Conservation (phyloP, 1,140 invertebrate genomes). For the Neocloeon triangulifer region DNA sequence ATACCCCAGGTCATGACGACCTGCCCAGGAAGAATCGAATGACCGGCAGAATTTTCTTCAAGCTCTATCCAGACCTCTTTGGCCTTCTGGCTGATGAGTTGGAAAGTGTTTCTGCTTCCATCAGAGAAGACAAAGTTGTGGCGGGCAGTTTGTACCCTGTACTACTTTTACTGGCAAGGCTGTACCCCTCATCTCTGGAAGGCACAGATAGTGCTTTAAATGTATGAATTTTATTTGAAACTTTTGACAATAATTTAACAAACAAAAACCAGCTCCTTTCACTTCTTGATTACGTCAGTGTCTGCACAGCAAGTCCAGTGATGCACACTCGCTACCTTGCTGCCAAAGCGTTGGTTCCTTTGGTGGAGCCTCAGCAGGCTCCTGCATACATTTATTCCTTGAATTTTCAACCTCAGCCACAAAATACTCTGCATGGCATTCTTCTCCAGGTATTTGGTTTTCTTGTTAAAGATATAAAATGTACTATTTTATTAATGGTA, state of each 20-base stretch:
- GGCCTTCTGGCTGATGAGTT: conserved; percentile 51
- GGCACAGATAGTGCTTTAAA: conserved; percentile 36
- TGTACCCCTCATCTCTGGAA: conserved; percentile 52
- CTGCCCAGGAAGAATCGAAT: conserved; percentile 47
- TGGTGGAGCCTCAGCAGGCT: conserved; percentile 21
- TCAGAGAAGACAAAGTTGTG: conserved; percentile 12
- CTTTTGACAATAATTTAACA: too few relatives aligned
- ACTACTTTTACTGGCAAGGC: conserved; percentile 48
- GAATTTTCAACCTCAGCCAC: conserved; percentile 13
- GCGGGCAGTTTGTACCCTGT: conserved; percentile 42
- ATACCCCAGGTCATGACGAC: conserved; percentile 45
- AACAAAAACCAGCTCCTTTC: not conserved
- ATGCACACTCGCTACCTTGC: conserved; percentile 38
- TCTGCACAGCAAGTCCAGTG: conserved; percentile 28
- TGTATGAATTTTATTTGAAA: conserved; percentile 17
- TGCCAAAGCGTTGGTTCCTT: conserved; percentile 35
- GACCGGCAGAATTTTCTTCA: conserved; percentile 54
- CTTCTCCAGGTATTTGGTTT: conserved; percentile 26
- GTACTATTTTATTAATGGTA: too few relatives aligned
- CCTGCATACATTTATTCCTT: conserved; percentile 13
- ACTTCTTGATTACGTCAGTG: conserved; percentile 14
- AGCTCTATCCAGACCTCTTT: conserved; percentile 54
- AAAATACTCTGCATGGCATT: conserved; percentile 26
- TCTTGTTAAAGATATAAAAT: too few relatives aligned
- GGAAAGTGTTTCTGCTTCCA: conserved; percentile 4